Evolutionary conservation across 2,797 vertebrate genomes (phyloP).

Genomic region (Rhabdophis nuchalis): DNA sequence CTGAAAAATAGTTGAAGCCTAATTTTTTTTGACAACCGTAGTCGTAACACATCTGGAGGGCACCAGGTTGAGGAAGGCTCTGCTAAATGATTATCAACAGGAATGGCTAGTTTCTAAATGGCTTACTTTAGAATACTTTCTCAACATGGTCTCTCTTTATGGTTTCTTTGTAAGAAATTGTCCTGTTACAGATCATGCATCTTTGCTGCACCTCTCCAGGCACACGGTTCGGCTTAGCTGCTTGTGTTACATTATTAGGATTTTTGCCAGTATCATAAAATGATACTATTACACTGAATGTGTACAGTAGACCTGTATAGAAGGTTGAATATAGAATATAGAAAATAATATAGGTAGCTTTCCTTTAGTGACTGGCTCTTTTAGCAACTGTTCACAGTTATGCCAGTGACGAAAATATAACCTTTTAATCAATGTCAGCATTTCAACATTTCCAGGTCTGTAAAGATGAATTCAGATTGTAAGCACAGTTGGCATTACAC

Average conservation of each 20-base stretch:
- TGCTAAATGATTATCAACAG: neutral
- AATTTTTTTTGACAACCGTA: neutral
- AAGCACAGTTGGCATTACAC: neutral
- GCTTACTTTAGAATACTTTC: neutral
- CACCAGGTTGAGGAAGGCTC: neutral
- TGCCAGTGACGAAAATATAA: neutral
- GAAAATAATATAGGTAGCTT: neutral
- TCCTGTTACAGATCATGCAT: neutral
- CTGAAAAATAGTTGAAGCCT: neutral
- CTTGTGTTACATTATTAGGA: neutral
- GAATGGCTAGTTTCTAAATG: neutral
- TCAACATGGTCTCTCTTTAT: neutral
- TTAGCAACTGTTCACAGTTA: neutral
- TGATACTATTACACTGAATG: neutral
- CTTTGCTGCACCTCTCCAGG: neutral
- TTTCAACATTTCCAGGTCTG: neutral
- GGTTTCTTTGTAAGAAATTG: neutral
- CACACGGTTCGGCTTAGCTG: neutral
- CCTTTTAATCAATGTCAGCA: too few relatives aligned
- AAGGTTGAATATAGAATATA: neutral
- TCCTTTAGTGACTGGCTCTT: neutral
- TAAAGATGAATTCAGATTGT: neutral
- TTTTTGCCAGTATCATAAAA: neutral
- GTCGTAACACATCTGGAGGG: neutral
- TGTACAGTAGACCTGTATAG: neutral